A percentile compares a stretch with the other conserved stretches of the same genome.
These are phyloP conservation scores for Athene cunicularia DNA, from an alignment of 2,113 vertebrate species.

Conservation along the genomic window DNA sequence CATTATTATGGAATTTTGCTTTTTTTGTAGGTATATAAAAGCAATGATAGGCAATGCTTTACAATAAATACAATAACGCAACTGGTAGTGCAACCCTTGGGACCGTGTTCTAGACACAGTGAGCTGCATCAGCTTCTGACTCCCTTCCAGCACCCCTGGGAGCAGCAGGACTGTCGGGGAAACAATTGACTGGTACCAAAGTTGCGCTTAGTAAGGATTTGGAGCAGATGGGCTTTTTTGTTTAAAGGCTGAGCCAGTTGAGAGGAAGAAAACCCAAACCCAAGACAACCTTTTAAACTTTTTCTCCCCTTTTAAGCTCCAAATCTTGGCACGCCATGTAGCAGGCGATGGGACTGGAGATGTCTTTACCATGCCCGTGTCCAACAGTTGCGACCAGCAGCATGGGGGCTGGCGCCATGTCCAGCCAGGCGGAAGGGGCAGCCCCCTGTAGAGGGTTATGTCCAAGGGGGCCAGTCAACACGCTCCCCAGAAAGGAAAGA, in stretches of 20 bases:
- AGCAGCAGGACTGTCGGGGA: not conserved
- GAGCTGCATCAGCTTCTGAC: not conserved
- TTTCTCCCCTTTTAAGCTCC: not conserved
- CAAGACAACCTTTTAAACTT: not conserved
- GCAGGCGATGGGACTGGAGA: not conserved
- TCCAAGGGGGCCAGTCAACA: not conserved
- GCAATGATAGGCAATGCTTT: not conserved
- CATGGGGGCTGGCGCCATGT: not conserved
- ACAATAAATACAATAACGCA: not conserved
- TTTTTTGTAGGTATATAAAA: not conserved
- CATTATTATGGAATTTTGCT: not conserved
- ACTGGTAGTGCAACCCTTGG: not conserved
- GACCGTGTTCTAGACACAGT: not conserved
- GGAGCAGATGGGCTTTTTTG: not conserved
- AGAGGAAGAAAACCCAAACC: not conserved
- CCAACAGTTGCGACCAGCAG: not conserved
- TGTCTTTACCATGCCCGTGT: not conserved
- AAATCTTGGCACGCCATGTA: accelerated
- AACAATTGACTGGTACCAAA: not conserved
- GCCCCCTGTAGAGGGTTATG: not conserved
- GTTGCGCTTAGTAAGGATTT: not conserved
- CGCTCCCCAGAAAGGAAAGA: not conserved
- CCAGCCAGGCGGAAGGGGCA: not conserved
- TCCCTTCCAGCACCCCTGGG: not conserved
- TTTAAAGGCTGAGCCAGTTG: not conserved